Evolutionary conservation across 2,888 invertebrate genomes (phyloP).

Genomic region (Punctoribates punctum): DNA sequence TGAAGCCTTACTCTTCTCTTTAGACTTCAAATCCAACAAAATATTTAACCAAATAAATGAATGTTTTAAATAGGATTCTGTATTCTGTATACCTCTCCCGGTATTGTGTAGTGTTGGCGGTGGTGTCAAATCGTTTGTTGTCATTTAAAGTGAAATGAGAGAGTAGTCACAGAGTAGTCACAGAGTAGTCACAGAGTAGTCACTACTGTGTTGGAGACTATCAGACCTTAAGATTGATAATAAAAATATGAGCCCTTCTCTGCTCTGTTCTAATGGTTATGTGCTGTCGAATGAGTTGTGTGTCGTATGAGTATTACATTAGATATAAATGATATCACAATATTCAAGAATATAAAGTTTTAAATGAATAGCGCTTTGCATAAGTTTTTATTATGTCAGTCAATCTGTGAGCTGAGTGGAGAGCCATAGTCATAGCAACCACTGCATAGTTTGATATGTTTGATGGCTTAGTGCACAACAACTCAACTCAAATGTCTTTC

Average conservation of each 20-base stretch:
- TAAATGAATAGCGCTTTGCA: conserved; percentile 35
- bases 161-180: too few species aligned
- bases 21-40: background rate
- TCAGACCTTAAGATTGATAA: conserved; percentile 14
- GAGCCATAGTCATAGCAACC: conserved; percentile 32
- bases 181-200: too few species aligned
- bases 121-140: conserved; percentile 25
- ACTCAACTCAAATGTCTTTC: conserved; percentile 34
- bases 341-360: conserved; percentile 30
- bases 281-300: conserved; percentile 8
- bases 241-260: background rate
- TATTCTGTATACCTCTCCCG: background rate
- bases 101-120: background rate
- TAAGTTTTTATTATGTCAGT: conserved; percentile 35
- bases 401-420: conserved; percentile 17
- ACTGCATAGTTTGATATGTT: conserved; percentile 4
- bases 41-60: conserved; percentile 21
- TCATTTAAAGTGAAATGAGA: conserved; percentile 36
- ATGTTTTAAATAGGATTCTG: background rate
- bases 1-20: background rate
- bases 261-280: conserved; percentile 2
- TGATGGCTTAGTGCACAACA: conserved; percentile 29
- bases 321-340: conserved; percentile 27
- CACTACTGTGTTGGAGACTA: too few species aligned
- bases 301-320: conserved; percentile 19